Evolutionary conservation across 2,113 vertebrate species (phyloP).

Genomic region (Bothrops jararaca): DNA sequence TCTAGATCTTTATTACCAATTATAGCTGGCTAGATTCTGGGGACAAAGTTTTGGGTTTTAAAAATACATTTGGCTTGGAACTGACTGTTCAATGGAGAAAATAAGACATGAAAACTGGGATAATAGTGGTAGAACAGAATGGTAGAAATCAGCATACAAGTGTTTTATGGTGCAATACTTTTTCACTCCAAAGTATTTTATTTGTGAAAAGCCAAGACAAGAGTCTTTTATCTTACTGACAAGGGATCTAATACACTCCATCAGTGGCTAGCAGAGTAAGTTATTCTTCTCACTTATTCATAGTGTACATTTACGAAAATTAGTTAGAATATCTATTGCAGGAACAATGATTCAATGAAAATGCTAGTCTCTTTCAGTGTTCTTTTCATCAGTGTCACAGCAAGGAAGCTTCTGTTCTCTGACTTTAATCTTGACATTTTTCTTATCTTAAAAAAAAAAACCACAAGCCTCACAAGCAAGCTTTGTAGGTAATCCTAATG

Average conservation of each 20-base stretch:
- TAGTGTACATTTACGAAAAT: neutral
- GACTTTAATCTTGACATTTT: neutral
- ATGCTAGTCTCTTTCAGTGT: neutral
- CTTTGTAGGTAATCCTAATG: neutral
- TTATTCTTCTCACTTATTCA: neutral
- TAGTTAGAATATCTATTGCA: neutral
- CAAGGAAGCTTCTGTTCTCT: neutral
- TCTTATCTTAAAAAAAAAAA: neutral
- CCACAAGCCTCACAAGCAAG: neutral
- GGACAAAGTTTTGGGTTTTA: neutral
- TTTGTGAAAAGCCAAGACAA: neutral
- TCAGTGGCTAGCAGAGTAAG: slow-evolving; percentile 16
- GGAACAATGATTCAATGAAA: neutral
- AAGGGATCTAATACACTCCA: slow-evolving; percentile 8
- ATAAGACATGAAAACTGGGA: neutral
- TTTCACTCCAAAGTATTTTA: neutral
- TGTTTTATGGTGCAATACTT: neutral
- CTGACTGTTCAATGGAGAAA: neutral
- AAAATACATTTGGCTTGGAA: neutral
- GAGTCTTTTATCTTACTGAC: slow-evolving; percentile 6
- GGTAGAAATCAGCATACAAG: neutral
- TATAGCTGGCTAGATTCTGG: neutral
- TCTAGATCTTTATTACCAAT: neutral
- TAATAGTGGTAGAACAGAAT: neutral
- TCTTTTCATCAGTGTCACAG: neutral